Conservation (phyloP, 2,113 vertebrate genomes). For the Strigops habroptila region DNA sequence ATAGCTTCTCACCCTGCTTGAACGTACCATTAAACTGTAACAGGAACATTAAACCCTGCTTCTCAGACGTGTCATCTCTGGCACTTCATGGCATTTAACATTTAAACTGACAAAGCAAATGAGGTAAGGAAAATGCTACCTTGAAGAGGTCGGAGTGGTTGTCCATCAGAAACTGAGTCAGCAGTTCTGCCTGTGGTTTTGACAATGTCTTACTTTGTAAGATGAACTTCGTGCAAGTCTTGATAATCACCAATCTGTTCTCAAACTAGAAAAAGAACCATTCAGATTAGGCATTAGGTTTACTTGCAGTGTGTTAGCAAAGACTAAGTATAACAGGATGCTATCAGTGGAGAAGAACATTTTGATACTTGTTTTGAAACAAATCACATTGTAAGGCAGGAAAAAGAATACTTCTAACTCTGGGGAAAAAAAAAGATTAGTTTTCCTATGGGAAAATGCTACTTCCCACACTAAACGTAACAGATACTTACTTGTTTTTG, state of each 20-base stretch:
- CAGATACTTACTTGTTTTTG: conserved; percentile 77
- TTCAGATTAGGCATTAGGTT: not conserved
- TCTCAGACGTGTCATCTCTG: not conserved
- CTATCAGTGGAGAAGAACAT: not conserved
- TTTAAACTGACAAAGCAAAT: not conserved
- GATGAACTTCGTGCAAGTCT: conserved; percentile 79
- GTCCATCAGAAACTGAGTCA: conserved; percentile 81
- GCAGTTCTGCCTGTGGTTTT: conserved; percentile 72
- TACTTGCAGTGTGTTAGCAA: not conserved
- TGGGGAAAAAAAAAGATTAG: not conserved
- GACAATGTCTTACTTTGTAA: conserved; percentile 74
- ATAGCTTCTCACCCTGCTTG: not conserved
- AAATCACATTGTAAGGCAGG: not conserved
- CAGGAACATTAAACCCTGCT: not conserved
- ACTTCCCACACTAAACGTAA: not conserved
- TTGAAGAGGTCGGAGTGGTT: conserved; percentile 77
- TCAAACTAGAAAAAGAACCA: conserved; percentile 68
- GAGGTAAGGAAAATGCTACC: conserved; percentile 55
- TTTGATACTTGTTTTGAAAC: not conserved
- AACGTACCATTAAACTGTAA: not conserved
- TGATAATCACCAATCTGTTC: conserved; percentile 76
- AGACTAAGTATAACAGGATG: not conserved
- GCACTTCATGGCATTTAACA: not conserved
- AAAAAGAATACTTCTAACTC: not conserved
- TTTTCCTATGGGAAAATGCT: not conserved